phyloP scores from a whole-genome alignment of 1,140 invertebrate species.

The Cherax quadricarinatus region DNA sequence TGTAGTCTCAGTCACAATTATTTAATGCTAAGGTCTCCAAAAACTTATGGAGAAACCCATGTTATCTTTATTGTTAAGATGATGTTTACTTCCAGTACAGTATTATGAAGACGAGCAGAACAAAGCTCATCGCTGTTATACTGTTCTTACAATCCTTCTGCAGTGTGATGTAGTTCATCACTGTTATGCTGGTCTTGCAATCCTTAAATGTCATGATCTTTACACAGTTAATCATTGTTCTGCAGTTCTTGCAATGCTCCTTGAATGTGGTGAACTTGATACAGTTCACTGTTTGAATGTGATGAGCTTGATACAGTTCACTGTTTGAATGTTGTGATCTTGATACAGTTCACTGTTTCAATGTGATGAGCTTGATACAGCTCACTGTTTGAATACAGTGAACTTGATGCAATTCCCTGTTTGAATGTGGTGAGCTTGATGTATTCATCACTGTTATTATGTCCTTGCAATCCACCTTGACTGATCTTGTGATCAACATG shows the following conservation, averaged over 20 bases:
- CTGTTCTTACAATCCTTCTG: neutral
- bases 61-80: slow-evolving; percentile 6
- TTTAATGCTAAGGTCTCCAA: neutral
- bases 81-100: neutral
- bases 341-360: no score
- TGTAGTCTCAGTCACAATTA: neutral
- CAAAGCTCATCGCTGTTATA: no score
- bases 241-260: no score
- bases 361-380: no score
- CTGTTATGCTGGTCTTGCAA: neutral
- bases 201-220: neutral
- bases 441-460: neutral
- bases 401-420: no score
- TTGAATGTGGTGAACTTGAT: no score
- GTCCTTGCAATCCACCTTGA: neutral
- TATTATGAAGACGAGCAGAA: neutral
- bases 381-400: no score
- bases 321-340: no score
- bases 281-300: no score
- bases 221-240: no score
- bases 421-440: neutral
- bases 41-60: neutral
- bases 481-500: neutral
- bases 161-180: neutral
- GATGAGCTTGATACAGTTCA: no score